Percentiles rank a stretch among this genome's conserved stretches.
Evolutionary conservation across 2,797 vertebrate species (phyloP).

Genomic region (Nyctibius grandis): DNA sequence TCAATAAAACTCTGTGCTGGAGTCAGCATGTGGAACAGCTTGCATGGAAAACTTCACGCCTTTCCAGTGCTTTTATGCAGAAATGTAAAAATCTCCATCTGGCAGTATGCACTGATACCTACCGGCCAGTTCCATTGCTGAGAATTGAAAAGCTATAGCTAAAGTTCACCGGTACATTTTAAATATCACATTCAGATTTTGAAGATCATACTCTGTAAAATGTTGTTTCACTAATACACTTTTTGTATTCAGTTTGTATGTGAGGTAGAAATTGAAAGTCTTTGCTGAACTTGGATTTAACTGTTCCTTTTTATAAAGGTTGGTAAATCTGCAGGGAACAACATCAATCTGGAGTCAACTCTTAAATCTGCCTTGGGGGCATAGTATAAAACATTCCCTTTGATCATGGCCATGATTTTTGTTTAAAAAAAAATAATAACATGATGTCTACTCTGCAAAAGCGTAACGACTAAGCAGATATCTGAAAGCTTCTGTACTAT

Average conservation of each 20-base stretch:
- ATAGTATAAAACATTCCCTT: not conserved
- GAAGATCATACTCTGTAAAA: not conserved
- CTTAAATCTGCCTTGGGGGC: not conserved
- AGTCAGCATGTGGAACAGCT: not conserved
- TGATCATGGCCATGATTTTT: not conserved
- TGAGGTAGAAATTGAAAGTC: not conserved
- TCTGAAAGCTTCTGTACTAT: not conserved
- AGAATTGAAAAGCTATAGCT: not conserved
- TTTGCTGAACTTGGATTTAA: not conserved
- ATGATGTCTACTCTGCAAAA: not conserved
- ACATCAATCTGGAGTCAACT: not conserved
- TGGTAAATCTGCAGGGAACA: not conserved
- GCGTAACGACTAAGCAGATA: not conserved
- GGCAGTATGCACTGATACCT: not conserved
- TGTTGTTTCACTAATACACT: not conserved
- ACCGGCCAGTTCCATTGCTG: not conserved
- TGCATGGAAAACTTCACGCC: not conserved
- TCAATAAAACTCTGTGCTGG: not conserved
- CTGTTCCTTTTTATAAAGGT: not conserved
- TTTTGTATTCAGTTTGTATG: not conserved
- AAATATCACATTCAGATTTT: not conserved
- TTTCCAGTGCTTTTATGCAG: not conserved
- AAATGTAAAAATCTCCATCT: not conserved
- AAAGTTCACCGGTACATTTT: not conserved
- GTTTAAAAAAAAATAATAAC: not conserved